Conservation (phyloP, 1,140 invertebrate genomes). For the Polypedilum pembai region DNA sequence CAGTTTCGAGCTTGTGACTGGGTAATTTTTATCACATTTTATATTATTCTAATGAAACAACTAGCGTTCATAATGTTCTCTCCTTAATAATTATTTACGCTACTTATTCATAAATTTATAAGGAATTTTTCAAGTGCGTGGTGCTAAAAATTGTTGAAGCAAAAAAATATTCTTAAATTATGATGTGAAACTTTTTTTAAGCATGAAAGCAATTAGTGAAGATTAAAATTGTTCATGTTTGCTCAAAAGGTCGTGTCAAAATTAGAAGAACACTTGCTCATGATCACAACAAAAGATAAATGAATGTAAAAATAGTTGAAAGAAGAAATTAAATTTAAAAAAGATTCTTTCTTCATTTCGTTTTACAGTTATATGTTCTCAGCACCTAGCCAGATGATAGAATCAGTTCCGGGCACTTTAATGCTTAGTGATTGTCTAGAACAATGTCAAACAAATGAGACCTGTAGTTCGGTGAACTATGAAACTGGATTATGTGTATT, state of each 20-base stretch:
- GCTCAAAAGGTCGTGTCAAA: no score
- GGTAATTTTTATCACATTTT: slow-evolving; percentile 44
- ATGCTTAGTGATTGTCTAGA: slow-evolving; percentile 90
- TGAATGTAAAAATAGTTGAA: neutral
- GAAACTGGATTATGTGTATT: slow-evolving; percentile 91
- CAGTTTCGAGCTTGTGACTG: slow-evolving; percentile 83
- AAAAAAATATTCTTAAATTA: no score
- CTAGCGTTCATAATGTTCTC: neutral
- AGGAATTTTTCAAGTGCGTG: no score
- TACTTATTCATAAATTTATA: no score
- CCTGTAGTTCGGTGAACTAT: slow-evolving; percentile 87
- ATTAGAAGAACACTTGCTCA: no score
- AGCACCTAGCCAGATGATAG: slow-evolving; percentile 77
- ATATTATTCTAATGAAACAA: neutral
- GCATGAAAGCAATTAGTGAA: no score
- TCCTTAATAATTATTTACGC: no score
- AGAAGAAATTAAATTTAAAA: slow-evolving; percentile 9
- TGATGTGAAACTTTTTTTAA: no score
- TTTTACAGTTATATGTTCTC: slow-evolving; percentile 71
- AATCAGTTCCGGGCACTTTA: slow-evolving; percentile 80
- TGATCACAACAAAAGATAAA: no score
- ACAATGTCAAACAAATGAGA: slow-evolving; percentile 79
- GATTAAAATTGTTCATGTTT: no score
- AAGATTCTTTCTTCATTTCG: neutral
- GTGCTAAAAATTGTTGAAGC: no score